These are phyloP conservation scores for Sebastes matsubarae DNA, from an alignment of 2,797 vertebrate genomes.

Conservation along the genomic window DNA sequence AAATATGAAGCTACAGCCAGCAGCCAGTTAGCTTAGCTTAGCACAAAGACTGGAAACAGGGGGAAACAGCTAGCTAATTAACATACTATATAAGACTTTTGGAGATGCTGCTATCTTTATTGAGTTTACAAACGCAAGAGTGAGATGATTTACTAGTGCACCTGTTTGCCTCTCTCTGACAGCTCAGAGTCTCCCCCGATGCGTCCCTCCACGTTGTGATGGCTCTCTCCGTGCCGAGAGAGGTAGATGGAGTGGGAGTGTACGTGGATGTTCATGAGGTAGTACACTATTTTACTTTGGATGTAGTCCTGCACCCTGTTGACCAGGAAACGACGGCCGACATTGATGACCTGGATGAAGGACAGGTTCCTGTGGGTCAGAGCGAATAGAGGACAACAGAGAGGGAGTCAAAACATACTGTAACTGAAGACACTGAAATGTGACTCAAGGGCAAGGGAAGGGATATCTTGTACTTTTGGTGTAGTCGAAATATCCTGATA, in stretches of 20 bases:
- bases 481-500: conserved; percentile 22
- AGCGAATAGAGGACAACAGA: neutral
- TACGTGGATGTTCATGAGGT: conserved; percentile 98
- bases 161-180: conserved; percentile 89
- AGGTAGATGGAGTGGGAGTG: conserved; percentile 97
- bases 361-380: conserved; percentile 86
- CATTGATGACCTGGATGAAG: conserved; percentile 98
- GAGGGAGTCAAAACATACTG: neutral
- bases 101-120: neutral
- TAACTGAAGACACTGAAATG: neutral
- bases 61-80: neutral
- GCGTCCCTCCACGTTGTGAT: conserved; percentile 87
- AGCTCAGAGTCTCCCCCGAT: conserved; percentile 95
- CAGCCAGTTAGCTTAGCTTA: neutral
- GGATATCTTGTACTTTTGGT: conserved; percentile 8
- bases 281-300: conserved; percentile 98
- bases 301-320: conserved; percentile 97
- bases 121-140: neutral
- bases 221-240: conserved; percentile 94
- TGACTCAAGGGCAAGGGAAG: neutral
- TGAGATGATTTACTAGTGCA: conserved; percentile 42
- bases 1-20: neutral
- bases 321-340: conserved; percentile 93
- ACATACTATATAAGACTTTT: neutral
- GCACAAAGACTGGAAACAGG: neutral